Evolutionary conservation across 2,888 invertebrate genomes (phyloP).

Genomic region (Frankliniella intonsa): DNA sequence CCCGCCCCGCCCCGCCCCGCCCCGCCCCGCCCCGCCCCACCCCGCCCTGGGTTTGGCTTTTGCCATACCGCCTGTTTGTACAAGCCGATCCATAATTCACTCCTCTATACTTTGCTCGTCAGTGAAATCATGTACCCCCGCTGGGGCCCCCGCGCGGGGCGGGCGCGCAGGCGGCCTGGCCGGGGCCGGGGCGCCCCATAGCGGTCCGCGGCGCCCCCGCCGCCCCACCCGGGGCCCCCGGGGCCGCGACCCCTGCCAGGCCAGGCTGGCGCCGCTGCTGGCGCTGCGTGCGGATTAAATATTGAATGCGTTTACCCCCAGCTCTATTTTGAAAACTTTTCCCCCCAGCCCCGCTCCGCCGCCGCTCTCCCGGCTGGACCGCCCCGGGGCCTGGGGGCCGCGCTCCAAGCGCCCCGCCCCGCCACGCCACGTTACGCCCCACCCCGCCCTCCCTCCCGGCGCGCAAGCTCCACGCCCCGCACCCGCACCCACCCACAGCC

Average conservation of each 20-base stretch:
- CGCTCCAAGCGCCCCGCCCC: too few relatives aligned
- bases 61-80: not conserved
- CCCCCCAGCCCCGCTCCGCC: not conserved
- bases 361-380: not conserved
- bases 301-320: conserved; percentile 26
- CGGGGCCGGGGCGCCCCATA: too few relatives aligned
- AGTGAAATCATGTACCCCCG: conserved; percentile 19
- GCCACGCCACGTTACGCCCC: not conserved
- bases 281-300: conserved; percentile 19
- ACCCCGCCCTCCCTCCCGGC: not conserved
- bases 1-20: not conserved
- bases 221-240: not conserved
- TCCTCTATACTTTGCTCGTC: conserved; percentile 26
- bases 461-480: not conserved
- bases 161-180: not conserved
- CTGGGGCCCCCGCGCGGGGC: not conserved
- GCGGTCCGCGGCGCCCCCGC: too few relatives aligned
- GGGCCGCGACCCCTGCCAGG: not conserved
- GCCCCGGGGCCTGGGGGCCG: not conserved
- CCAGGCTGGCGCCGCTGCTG: not conserved
- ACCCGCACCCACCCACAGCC: too few relatives aligned
- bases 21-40: not conserved
- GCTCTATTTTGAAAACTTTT: conserved; percentile 27
- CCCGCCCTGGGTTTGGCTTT: not conserved
- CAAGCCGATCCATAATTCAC: conserved; percentile 24